Base-by-base conservation (phyloP, 2,797 vertebrate genomes). In the Scolopax bukidnonensis region DNA sequence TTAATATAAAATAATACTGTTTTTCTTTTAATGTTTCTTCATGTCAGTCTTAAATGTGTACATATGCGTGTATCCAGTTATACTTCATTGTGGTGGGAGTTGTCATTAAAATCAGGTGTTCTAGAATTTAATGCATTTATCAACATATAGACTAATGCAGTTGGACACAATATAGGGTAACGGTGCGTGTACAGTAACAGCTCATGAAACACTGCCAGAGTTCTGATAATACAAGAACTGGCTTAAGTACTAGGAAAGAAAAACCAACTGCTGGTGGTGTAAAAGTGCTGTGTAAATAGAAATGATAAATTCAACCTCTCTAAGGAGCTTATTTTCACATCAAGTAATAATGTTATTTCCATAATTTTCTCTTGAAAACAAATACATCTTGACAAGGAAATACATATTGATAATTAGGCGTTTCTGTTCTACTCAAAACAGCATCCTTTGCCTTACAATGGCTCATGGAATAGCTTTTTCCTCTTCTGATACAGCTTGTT, bases 51-150 rank as follows among this genome's bases (percentile, higher is more conserved):
- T 59, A 50, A 73, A 69, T 18, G 16, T 4, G 4, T 65, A 25
- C 25, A 6, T 64, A 24, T 47, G 13, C n/a, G 11, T 0, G 0
- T 30, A 53, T 10, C 19, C 27, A 25, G n/a, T 75, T 71, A 32
- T 14, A 36, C 16, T 64, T 84, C 10, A 12, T 16, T 81, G 4
- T 12, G 56, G 18, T 30, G 14, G 28, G 40, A 96, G 21, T 28
- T 61, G 43, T 30, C 27, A 32, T 84, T 78, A 60, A 93, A 67
- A 43, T 51, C 61, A 64, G 12, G 30, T 1, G 0, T 75, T 50
- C 53, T 51, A 61, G 28, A 45, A 57, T 61, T 51, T 9, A 68
- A 27, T 24, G 13, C 6, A 51, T 81, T 51, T 57, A 24, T 68
- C 70, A 45, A 20, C 24, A 50, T 38, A 59, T 13, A 53, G 36